A percentile compares a stretch with the other conserved stretches of the same genome.
phyloP scores from a whole-genome alignment of 2,888 invertebrate genomes.

The Catocala sponsa region DNA sequence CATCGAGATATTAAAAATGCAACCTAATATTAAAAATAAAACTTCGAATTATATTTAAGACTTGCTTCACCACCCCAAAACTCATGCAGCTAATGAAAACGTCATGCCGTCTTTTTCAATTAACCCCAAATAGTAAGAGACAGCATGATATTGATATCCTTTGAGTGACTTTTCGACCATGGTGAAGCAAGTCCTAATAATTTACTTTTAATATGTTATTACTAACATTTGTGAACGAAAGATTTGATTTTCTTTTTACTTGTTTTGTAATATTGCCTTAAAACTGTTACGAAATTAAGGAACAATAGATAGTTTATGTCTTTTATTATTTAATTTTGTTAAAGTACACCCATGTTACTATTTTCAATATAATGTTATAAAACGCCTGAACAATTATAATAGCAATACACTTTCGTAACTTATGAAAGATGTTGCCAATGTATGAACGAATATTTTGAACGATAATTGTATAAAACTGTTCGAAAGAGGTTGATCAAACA shows the following conservation, averaged over 20 bases:
- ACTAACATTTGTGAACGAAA: neutral
- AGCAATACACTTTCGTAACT: neutral
- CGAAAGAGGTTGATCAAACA: no score
- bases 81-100: neutral
- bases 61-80: neutral
- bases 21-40: conserved; percentile 29
- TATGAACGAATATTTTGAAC: no score
- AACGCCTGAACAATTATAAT: neutral
- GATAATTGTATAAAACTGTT: no score
- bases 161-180: no score
- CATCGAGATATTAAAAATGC: conserved; percentile 21
- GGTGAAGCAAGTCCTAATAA: neutral
- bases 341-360: conserved; percentile 1
- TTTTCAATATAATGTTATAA: neutral
- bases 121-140: conserved; percentile 8
- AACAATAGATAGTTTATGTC: neutral
- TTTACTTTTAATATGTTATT: neutral
- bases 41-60: conserved; percentile 9
- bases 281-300: neutral
- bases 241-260: neutral
- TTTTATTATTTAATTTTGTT: conserved; percentile 1
- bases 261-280: conserved; percentile 2
- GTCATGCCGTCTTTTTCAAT: conserved; percentile 12
- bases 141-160: conserved; percentile 3
- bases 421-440: no score